Conservation (phyloP, 1,140 invertebrate species). For the Pseudoatta argentina region DNA sequence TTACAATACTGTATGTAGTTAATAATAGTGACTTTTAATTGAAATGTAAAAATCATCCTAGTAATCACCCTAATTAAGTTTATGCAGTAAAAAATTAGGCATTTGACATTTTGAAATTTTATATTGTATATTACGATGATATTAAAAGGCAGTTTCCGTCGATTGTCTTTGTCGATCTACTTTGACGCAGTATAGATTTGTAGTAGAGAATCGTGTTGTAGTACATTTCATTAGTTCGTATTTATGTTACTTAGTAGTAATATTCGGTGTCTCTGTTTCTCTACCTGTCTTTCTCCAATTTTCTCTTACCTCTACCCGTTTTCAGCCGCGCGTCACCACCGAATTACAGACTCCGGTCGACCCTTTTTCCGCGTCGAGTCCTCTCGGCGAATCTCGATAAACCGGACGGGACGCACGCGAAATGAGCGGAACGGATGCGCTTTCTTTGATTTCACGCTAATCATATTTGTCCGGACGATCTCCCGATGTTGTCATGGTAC, state of each 20-base stretch:
- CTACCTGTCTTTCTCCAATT: slow-evolving; percentile 33
- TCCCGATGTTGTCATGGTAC: slow-evolving; percentile 44
- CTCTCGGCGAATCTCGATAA: slow-evolving; percentile 41
- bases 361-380: slow-evolving; percentile 41
- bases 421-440: slow-evolving; percentile 44
- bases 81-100: too few species aligned
- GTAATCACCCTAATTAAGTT: too few species aligned
- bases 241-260: neutral
- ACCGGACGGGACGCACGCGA: slow-evolving; percentile 21
- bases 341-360: slow-evolving; percentile 35
- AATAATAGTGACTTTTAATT: too few species aligned
- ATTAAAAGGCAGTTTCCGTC: neutral
- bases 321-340: slow-evolving; percentile 70
- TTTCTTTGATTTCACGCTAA: slow-evolving; percentile 62
- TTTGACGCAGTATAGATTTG: neutral
- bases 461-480: slow-evolving; percentile 53
- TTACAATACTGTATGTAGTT: too few species aligned
- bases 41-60: too few species aligned
- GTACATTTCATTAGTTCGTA: neutral
- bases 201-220: neutral
- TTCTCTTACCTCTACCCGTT: neutral
- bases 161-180: neutral
- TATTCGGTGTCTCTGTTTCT: neutral
- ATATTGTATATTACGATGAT: neutral
- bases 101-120: too few species aligned